Evolutionary conservation across 2,113 vertebrate genomes (phyloP).

Genomic region (Choloepus hoffmanni): DNA sequence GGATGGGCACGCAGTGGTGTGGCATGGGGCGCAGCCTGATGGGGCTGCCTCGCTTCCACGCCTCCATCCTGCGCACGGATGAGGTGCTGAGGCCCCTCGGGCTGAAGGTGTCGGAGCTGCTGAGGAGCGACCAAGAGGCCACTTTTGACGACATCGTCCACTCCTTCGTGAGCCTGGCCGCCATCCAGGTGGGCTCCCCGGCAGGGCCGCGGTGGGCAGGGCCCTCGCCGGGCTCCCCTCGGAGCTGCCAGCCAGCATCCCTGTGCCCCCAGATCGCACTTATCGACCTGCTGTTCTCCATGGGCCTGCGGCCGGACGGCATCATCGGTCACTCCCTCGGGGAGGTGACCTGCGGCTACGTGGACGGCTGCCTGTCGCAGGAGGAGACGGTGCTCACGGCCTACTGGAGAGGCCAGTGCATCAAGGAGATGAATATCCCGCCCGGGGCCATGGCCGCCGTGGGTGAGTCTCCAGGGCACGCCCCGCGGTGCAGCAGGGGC

Average conservation of each 20-base stretch:
- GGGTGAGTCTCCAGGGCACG: constrained; percentile 86
- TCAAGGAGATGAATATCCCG: constrained; percentile 94
- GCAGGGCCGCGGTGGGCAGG: fast-evolving
- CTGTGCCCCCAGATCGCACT: constrained; percentile 91
- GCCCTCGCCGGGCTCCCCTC: not conserved
- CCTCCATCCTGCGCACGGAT: constrained; percentile 93
- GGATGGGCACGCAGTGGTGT: constrained; percentile 97
- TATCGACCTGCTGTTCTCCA: constrained; percentile 92
- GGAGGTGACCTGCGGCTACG: constrained; percentile 97
- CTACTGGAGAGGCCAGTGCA: constrained; percentile 96
- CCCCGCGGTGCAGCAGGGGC: too few species aligned
- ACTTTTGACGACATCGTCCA: constrained; percentile 94
- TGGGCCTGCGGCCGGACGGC: constrained; percentile 94
- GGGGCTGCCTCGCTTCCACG: constrained; percentile 91
- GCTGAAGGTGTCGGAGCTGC: constrained; percentile 91
- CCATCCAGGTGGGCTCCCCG: constrained; percentile 92
- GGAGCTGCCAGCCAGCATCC: not conserved
- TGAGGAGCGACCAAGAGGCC: constrained; percentile 90
- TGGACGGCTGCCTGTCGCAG: constrained; percentile 93
- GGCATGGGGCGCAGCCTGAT: constrained; percentile 95
- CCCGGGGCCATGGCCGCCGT: constrained; percentile 97
- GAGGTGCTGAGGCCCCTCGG: constrained; percentile 90
- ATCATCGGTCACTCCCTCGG: constrained; percentile 97
- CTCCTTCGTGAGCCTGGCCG: constrained; percentile 95
- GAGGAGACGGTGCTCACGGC: constrained; percentile 92